Evolutionary conservation across 2,113 vertebrate species (phyloP), one percentile per base, ranked within the genome.

Genomic region (Hipposideros armiger): DNA sequence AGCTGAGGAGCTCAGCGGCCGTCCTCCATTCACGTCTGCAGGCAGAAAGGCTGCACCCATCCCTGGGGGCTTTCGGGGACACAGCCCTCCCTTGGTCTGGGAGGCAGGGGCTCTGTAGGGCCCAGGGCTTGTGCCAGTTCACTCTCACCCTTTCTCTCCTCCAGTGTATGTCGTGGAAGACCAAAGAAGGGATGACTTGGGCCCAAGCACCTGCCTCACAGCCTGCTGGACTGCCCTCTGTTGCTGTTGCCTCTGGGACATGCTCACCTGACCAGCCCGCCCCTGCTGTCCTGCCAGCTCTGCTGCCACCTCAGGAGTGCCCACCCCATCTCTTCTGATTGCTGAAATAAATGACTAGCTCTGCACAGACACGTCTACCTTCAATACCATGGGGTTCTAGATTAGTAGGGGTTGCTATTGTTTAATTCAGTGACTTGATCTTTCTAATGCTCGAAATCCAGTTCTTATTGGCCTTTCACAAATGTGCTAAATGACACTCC

Each of bases 171-270:
- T 99, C 87, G 99, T 99, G 88, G 99, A 99, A 98, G 99, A 99
- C 97, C 99, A 99, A 98, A 98, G 99, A 98, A 98, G 99, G 97
- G 98, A 99, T 26, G 98, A 99, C 87, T 86, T 99, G 80, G 98
- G 98, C 2, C 98, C 98, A 80, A 99, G 99, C 69, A 98, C 99
- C 84, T 99, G 99, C 98, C 99, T 99, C 98, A 99, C 99, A 0
- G 99, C 99, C 26, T 99, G 99, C 97, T 99, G 99, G 99, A 99
- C 99, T 5, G 99, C 99, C 6, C 99, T 99, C 86, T 99, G 99
- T 98, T 99, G 99, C 98, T 99, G 99, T 98, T 99, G 99, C 97
- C 99, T 99, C 72, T 99, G 99, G 99, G 99, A 99, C 98, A 99
- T 99, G 99, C 98, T 99, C 97, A 99, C 99, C 98, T 99, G 98